Percentiles rank a stretch among this genome's conserved stretches.
Evolutionary conservation across 2,888 invertebrate genomes (phyloP).

Genomic region (Cerceris rybyensis): DNA sequence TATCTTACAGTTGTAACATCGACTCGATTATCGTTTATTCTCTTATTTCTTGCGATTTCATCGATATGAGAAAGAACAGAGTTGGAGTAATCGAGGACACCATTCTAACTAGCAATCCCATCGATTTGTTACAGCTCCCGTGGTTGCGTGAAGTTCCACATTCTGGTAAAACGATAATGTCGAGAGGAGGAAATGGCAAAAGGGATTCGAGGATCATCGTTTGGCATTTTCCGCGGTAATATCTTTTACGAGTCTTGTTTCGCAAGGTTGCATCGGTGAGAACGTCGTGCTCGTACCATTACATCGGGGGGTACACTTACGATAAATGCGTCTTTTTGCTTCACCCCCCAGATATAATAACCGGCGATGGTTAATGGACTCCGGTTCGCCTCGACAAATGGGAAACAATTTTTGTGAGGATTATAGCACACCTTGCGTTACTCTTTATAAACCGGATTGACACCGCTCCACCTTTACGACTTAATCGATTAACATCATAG

Average conservation of each 20-base stretch:
- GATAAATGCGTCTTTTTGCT: slow-evolving; percentile 41
- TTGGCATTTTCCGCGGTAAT: slow-evolving; percentile 32
- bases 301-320: slow-evolving; percentile 27
- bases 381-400: slow-evolving; percentile 21
- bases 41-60: too few relatives aligned
- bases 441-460: not conserved
- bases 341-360: slow-evolving; percentile 27
- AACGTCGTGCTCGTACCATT: slow-evolving; percentile 27
- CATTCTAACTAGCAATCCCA: slow-evolving; percentile 14
- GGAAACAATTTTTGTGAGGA: slow-evolving; percentile 22
- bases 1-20: not conserved
- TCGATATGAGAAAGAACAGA: not conserved
- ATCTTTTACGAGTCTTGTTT: slow-evolving; percentile 16
- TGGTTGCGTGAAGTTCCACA: slow-evolving; percentile 53
- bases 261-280: slow-evolving; percentile 28
- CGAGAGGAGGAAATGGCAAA: slow-evolving; percentile 8
- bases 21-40: too few relatives aligned
- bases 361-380: slow-evolving; percentile 2
- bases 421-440: not conserved
- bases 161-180: slow-evolving; percentile 32
- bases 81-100: not conserved
- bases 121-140: slow-evolving; percentile 63
- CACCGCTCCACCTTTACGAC: not conserved
- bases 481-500: too few relatives aligned
- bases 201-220: slow-evolving; percentile 10